Percentiles rank a stretch among this genome's conserved stretches.
phyloP scores from a whole-genome alignment of 2,113 vertebrate genomes.

The Calyptommatus sinebrachiatus region DNA sequence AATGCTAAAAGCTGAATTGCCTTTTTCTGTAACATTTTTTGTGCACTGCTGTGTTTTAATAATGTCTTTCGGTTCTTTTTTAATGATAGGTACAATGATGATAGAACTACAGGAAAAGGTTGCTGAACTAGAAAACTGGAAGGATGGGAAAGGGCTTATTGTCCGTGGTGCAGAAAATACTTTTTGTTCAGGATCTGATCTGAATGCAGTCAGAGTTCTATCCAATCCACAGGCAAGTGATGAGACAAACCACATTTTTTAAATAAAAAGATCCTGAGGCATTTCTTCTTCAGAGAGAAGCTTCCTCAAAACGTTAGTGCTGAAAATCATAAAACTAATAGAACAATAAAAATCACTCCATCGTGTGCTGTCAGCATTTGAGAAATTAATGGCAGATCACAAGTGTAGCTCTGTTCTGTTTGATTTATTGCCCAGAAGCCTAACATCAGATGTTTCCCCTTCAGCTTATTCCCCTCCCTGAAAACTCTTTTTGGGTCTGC shows the following conservation, averaged over 20 bases:
- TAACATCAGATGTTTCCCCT: neutral
- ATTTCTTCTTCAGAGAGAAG: neutral
- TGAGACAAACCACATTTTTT: neutral
- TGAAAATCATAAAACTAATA: neutral
- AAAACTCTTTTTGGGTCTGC: constrained; percentile 26
- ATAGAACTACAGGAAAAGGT: constrained; percentile 86
- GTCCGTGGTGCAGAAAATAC: constrained; percentile 83
- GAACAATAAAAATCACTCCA: neutral
- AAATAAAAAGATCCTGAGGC: neutral
- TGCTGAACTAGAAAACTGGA: constrained; percentile 87
- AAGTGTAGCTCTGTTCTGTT: neutral
- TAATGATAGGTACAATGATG: constrained; percentile 89
- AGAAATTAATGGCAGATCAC: neutral
- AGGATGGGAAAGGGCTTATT: constrained; percentile 90
- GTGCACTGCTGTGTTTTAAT: neutral
- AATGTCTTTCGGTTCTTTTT: neutral
- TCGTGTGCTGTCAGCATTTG: neutral
- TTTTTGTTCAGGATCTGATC: constrained; percentile 93
- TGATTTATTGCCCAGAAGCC: constrained; percentile 32
- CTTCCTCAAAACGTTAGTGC: neutral
- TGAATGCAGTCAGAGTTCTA: constrained; percentile 84
- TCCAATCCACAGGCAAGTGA: constrained; percentile 79
- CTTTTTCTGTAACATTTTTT: neutral
- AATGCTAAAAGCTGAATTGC: too few relatives aligned
- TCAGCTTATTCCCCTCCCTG: constrained; percentile 19